Evolutionary conservation across 2,113 vertebrate genomes (phyloP), one percentile per base, ranked within the genome.

Genomic region (Myotis davidii): DNA sequence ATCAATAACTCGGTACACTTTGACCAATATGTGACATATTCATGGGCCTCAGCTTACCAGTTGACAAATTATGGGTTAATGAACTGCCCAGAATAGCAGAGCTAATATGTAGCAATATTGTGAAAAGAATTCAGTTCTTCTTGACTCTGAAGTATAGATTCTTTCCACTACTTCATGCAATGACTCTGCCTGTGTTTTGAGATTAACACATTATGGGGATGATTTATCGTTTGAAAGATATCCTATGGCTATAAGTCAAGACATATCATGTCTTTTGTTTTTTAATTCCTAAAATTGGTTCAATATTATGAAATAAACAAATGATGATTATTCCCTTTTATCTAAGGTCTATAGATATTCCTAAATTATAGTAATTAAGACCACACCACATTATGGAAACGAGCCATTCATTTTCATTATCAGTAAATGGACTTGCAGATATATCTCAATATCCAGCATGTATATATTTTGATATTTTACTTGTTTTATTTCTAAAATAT

Each of bases 71-170:
- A 18, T 90, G 16, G 27, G n/a, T 76, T 81, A 83, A 74, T 76
- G 74, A 92, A 74, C 3, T 64, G 14, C n/a, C 9, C 32, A 91
- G 45, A 72, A 3, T 78, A 92, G 17, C 45, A 84, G 59, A 85
- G 17, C 67, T 76, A 88, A 39, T 50, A 90, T 73, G 3, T 42
- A 88, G 45, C 73, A 91, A 92, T 86, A 18, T 29, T 64, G 10
- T 89, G 50, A 50, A 54, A 64, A 76, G 21, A 95, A 79, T 69
- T 87, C 6, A 59, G 7, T 88, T 91, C 54, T 78, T 1, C 20
- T 94, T 94, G 64, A 70, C 39, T 93, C 17, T 37, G 54, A 65
- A 78, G 37, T 84, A 96, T n/a, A 79, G 21, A 90, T 76, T 94
- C 6, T 76, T 74, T 95, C 32, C 37, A 54, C 14, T 77, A 6